Conservation (phyloP, 1,140 invertebrate species). For the Drosophila micromelanica region DNA sequence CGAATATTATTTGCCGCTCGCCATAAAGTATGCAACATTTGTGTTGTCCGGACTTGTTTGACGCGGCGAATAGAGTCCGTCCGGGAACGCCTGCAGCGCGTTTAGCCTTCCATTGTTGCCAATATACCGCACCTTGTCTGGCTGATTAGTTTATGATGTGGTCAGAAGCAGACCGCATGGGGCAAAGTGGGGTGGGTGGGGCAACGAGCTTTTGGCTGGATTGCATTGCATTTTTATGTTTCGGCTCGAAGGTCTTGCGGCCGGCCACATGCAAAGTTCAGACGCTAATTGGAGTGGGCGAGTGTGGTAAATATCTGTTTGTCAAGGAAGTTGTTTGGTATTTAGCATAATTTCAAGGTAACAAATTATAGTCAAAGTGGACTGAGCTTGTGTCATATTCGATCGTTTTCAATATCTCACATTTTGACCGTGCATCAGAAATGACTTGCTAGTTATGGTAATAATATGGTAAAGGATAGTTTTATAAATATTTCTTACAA, state of each 20-base stretch:
- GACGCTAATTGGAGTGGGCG: slow-evolving; percentile 26
- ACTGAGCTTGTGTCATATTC: background rate
- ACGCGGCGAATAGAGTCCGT: slow-evolving; percentile 1
- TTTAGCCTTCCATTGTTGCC: slow-evolving; percentile 5
- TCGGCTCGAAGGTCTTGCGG: slow-evolving; percentile 3
- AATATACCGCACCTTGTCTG: slow-evolving; percentile 40
- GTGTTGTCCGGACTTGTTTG: slow-evolving; percentile 18
- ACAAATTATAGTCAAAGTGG: slow-evolving; percentile 9
- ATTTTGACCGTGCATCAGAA: too few relatives aligned
- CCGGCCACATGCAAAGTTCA: slow-evolving; percentile 25
- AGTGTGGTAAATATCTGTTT: slow-evolving; percentile 14
- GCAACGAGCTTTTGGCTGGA: background rate
- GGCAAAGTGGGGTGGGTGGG: background rate
- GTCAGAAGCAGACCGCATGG: slow-evolving; percentile 12
- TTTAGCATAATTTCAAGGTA: slow-evolving; percentile 35
- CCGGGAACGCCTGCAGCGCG: slow-evolving; percentile 22
- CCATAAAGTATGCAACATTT: slow-evolving; percentile 50
- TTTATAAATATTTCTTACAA: too few relatives aligned
- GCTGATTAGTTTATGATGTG: slow-evolving; percentile 54
- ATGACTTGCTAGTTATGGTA: too few relatives aligned
- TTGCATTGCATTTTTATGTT: slow-evolving; percentile 32
- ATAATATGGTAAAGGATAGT: too few relatives aligned
- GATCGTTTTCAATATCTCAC: background rate
- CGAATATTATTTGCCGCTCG: slow-evolving; percentile 45
- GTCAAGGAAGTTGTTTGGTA: slow-evolving; percentile 39